Base-by-base conservation (phyloP, 2,888 invertebrate species). In the Alcis repandata region DNA sequence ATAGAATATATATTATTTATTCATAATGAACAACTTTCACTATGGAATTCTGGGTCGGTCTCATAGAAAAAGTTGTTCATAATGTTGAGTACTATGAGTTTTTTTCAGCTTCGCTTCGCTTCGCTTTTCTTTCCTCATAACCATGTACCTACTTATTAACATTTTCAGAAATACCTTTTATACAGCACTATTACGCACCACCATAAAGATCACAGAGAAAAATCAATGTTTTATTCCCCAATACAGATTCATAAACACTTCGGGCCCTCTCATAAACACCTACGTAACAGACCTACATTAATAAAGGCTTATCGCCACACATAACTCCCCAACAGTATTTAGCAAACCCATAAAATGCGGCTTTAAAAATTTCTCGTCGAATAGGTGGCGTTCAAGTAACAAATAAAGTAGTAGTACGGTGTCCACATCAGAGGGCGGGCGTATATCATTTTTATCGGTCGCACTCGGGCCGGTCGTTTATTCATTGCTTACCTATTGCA, bases 361-460 rank as follows among this genome's bases (percentile, higher is more conserved):
- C 78, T 80, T 77, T 79, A 75, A 79, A 73, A 70, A 70, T 72
- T 60, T 69, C 66, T 72, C 70, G 67, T 65, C 71, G 70, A 74
- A 75, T 73, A 71, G 73, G 70, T 71, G 70, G 79, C 78, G 81
- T 81, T 84, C 84, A 86, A 86, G 89, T 86, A 85, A 83, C 88
- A 90, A 88, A 90, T 89, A 90, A 88, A 87, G 87, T 88, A 85
- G 84, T 81, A 83, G 85, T 79, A 79, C 79, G 75, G 83, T 85
- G 88, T 87, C 86, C 89, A 85, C 88, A 83, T 87, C 81, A 85
- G 85, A 73, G 77, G 77, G 75, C 87, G 77, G 77, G 75, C 87
- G 90, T 93, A 92, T 92, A 91, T 93, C 92, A 93, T 93, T 93
- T 93, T 93, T 93, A 93, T 93, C 92, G 92, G 86, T 84, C 85